These are phyloP conservation scores for Tiaroga cobitis DNA, from an alignment of 2,797 vertebrate genomes.

Conservation along the genomic window DNA sequence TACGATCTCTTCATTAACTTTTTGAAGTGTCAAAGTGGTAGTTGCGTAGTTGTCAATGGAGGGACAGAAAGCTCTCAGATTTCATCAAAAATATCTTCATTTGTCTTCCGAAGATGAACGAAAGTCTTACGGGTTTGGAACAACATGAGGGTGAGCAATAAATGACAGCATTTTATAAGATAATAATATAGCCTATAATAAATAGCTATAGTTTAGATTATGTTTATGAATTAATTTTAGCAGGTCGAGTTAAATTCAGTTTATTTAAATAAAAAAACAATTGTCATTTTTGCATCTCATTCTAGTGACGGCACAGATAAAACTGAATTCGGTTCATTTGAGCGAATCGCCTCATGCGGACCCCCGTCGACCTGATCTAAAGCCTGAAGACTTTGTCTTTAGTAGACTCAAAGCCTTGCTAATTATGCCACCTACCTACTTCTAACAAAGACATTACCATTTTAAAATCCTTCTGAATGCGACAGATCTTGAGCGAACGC, in stretches of 20 bases:
- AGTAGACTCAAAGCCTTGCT: background rate
- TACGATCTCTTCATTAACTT: no score
- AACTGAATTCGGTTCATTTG: background rate
- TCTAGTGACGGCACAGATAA: background rate
- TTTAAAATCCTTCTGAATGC: background rate
- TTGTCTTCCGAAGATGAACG: no score
- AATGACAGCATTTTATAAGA: no score
- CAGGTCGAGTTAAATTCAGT: background rate
- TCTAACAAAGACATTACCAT: background rate
- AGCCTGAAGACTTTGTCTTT: background rate
- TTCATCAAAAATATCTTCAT: no score
- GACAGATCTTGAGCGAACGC: background rate
- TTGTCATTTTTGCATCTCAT: background rate
- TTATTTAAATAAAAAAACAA: background rate
- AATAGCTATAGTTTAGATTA: background rate
- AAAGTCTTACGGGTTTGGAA: no score
- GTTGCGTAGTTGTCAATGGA: no score
- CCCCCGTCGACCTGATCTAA: background rate
- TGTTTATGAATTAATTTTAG: background rate
- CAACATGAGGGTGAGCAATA: no score
- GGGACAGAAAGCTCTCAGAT: no score
- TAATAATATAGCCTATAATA: background rate
- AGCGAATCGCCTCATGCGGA: background rate
- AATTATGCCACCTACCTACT: background rate
- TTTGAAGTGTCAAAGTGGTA: no score